Evolutionary conservation across 2,113 vertebrate genomes (phyloP), one percentile per base, ranked within the genome.

Genomic region (Mormoops blainvillei): DNA sequence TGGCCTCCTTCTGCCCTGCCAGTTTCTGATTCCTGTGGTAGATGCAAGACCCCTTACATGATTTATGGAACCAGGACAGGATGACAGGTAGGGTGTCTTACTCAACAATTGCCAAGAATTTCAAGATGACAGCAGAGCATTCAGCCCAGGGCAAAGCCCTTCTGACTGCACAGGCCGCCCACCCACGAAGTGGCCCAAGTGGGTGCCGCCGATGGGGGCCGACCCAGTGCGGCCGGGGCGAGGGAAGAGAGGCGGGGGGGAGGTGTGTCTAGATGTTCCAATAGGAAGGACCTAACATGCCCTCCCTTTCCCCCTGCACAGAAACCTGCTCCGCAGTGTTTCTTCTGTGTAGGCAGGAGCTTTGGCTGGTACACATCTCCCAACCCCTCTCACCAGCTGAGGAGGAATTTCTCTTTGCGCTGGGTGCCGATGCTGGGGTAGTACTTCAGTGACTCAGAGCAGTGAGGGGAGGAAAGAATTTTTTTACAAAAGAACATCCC

Each of bases 121-220:
- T 89, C 31, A 43, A 65, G 67, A 26, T 28, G 56, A 78, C 26
- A 33, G 3, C 41, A 54, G 52, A 83, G 36, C 63, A 11, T 36
- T 89, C 33, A 86, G 3, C 45, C 15, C 28, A 5, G 48, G 50
- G 18, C 7, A 2, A 18, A 26, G 45, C 14, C 38, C 74, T 87
- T 45, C 31, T 63, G 61, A 50, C 24, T 13, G 36, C 28, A 2
- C 6, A 28, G 41, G 4, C 31, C 2, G 1, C 45, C 26, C 9
- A 1, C 28, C 50, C 28, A 5, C 2, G 41, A 31, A 68, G 12
- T 2, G 1, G 70, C 26, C 28, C 12, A 1, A 33, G 5, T 3
- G 14, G 16, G 3, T 28, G 4, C 9, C 48, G 74, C 45, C 13
- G 22, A 14, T 6, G 33, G 24, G 43, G 33, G 13, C n/a, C 14